These are phyloP conservation scores for Craniophora ligustri DNA, from an alignment of 2,888 invertebrate species.

Conservation along the genomic window DNA sequence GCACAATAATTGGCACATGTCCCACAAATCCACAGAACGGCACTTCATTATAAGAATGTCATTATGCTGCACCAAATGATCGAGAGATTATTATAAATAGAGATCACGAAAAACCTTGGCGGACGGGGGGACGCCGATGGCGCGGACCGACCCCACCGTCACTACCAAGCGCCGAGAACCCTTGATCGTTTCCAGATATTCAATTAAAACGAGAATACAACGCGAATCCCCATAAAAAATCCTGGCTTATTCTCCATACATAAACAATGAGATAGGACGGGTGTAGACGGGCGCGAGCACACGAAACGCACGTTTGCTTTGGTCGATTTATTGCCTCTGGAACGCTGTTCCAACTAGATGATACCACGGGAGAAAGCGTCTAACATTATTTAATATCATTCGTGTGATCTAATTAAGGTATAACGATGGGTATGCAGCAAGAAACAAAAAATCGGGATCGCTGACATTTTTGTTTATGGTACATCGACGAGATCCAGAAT, in stretches of 20 bases:
- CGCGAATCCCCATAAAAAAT: conserved; percentile 82
- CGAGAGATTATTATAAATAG: conserved; percentile 86
- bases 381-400: conserved; percentile 85
- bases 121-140: conserved; percentile 70
- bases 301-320: conserved; percentile 86
- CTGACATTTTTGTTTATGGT: conserved; percentile 90
- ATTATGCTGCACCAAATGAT: conserved; percentile 85
- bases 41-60: conserved; percentile 87
- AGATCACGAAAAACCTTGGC: conserved; percentile 82
- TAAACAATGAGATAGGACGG: conserved; percentile 88
- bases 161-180: conserved; percentile 61
- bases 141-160: conserved; percentile 64
- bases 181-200: conserved; percentile 71
- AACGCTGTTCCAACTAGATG: conserved; percentile 69
- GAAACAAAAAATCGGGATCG: conserved; percentile 89
- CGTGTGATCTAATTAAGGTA: conserved; percentile 87
- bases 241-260: conserved; percentile 87
- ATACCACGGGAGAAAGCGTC: conserved; percentile 79
- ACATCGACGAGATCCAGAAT: conserved; percentile 87
- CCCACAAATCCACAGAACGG: conserved; percentile 83
- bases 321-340: conserved; percentile 81
- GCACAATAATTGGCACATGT: conserved; percentile 85
- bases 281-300: conserved; percentile 85
- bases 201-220: conserved; percentile 76
- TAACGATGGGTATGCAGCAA: conserved; percentile 85